Evolutionary conservation across 2,888 invertebrate species (phyloP), one percentile per base, ranked within the genome.

Genomic region (Carpatolechia fugitivella): DNA sequence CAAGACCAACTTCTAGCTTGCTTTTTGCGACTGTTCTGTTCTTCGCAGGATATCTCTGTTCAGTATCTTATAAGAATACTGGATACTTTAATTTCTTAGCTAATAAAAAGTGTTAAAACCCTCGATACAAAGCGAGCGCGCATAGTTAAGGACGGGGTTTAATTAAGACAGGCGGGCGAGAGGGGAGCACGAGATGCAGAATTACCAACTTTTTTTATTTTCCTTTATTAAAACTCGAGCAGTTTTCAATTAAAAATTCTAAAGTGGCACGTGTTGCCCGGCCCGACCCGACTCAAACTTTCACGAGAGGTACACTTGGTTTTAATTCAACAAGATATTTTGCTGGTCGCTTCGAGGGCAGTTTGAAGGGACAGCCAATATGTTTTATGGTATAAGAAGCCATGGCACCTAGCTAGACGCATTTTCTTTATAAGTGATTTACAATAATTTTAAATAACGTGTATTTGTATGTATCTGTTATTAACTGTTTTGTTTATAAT

Each of bases 211-310:
- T 38, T 50, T 41, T 75, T 71, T 70, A 70, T 74, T 72, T 68
- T 57, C 68, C 73, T 74, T 80, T 77, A 76, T 82, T 80, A 82
- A 81, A 82, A 81, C 74, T 81, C 79, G 60, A 74, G 76, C 67
- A 67, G 69, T 70, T 77, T 78, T 80, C 80, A 80, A 81, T 82
- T 80, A 80, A 80, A 80, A 76, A 70, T 66, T 63, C 63, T 71
- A 73, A 61, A 59, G 38, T 56, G 33, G 55, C 61, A 60, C 65
- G 63, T 64, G 63, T 62, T 60, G 55, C 56, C 35, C 48, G 46
- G 53, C 52, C 47, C 54, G 59, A 4, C 24, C 24, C 44, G n/a
- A 33, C 33, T 33, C 8, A 11, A 14, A 36, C 5, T 6, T n/a
- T 36, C 36, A 13, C 36, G 36, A 36, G n/a, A n/a, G n/a, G n/a